Evolutionary conservation across 2,888 invertebrate species (phyloP).

Genomic region (Gryllus longicercus): DNA sequence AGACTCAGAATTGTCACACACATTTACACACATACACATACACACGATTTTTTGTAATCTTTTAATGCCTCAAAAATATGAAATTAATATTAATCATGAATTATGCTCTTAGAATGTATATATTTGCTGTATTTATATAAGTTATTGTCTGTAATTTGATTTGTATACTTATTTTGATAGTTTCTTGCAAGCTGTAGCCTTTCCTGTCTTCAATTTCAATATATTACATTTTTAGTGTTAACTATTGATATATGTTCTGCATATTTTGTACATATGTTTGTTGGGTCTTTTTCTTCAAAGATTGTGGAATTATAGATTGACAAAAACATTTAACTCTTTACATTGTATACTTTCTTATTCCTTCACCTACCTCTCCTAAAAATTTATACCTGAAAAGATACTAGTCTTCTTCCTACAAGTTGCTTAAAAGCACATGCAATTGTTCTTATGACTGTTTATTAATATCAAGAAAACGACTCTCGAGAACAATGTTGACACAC

Average conservation of each 20-base stretch:
- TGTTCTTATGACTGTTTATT: neutral
- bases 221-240: neutral
- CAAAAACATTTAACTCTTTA: neutral
- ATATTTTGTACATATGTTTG: neutral
- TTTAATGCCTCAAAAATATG: constrained; percentile 3
- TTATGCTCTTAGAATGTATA: neutral
- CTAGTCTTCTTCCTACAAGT: neutral
- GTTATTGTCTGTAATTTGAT: neutral
- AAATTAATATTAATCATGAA: neutral
- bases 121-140: neutral
- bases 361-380: neutral
- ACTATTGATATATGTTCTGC: neutral
- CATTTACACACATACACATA: too few species aligned
- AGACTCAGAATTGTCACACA: constrained; percentile 17
- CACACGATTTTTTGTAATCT: neutral
- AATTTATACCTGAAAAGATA: neutral
- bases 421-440: neutral
- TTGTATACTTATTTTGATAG: neutral
- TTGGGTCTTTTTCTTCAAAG: neutral
- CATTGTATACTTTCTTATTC: neutral
- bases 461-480: neutral
- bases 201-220: neutral
- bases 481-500: neutral
- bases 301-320: neutral
- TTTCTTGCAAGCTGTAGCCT: neutral